Evolutionary conservation across 2,888 invertebrate genomes (phyloP).

Genomic region (Campopleginae sp.): DNA sequence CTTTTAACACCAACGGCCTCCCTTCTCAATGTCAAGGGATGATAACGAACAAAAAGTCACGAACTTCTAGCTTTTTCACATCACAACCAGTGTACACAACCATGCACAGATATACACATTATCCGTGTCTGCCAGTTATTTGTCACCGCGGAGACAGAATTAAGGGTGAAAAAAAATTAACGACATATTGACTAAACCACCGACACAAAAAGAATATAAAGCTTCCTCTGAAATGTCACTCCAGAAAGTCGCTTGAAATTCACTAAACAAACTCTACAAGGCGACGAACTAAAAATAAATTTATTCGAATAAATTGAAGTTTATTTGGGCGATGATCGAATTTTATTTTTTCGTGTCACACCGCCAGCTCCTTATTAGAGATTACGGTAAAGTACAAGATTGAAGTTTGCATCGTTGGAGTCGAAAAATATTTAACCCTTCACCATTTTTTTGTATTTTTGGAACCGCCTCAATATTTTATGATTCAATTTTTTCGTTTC

Average conservation of each 20-base stretch:
- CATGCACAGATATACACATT: background rate
- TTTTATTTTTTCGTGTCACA: no score
- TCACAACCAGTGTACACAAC: constrained; percentile 4
- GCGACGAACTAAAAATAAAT: background rate
- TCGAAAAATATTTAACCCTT: no score
- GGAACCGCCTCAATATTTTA: no score
- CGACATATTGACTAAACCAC: background rate
- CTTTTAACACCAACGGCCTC: constrained; percentile 3
- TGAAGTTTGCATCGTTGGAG: no score
- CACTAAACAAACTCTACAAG: background rate
- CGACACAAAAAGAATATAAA: background rate
- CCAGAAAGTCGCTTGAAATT: background rate
- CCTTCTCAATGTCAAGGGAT: constrained; percentile 38
- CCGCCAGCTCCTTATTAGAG: no score
- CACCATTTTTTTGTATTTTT: no score
- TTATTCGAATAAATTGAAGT: background rate
- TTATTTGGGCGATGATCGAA: background rate
- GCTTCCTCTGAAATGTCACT: constrained; percentile 10
- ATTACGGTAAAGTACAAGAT: no score
- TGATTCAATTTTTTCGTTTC: no score
- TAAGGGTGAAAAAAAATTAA: background rate
- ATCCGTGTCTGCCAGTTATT: constrained; percentile 20
- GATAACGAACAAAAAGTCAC: constrained; percentile 34
- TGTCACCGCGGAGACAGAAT: constrained; percentile 3
- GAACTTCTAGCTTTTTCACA: constrained; percentile 32